Evolutionary conservation across 2,113 vertebrate genomes (phyloP).

Genomic region (Formicarius rufipectus): DNA sequence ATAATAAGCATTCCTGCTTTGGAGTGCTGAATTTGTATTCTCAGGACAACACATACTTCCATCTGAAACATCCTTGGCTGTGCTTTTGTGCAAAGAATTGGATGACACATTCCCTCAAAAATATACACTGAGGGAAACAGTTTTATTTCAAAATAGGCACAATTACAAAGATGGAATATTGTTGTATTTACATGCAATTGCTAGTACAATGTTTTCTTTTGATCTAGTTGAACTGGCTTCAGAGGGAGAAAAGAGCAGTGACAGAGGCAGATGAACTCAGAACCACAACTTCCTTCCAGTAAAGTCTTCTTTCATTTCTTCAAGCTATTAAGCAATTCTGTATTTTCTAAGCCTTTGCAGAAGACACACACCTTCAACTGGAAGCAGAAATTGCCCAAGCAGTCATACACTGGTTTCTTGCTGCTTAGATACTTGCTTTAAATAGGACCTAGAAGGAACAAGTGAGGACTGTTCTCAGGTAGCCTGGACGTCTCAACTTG

Average conservation of each 20-base stretch:
- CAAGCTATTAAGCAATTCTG: conserved; percentile 31
- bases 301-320: conserved; percentile 41
- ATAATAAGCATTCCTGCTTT: not conserved
- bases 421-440: not conserved
- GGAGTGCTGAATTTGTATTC: not conserved
- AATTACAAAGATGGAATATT: not conserved
- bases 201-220: not conserved
- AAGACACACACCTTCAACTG: not conserved
- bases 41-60: not conserved
- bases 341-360: conserved; percentile 27
- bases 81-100: not conserved
- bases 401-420: not conserved
- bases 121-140: not conserved
- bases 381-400: not conserved
- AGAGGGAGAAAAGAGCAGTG: not conserved
- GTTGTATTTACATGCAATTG: not conserved
- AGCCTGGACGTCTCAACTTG: not conserved
- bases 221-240: not conserved
- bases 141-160: not conserved
- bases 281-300: conserved; percentile 45
- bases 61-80: not conserved
- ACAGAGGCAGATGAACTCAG: not conserved
- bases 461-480: not conserved
- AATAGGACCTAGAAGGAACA: not conserved
- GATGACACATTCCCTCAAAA: not conserved